Percentiles rank a stretch among this genome's conserved stretches.
Conservation (phyloP, 2,113 vertebrate species). For the Eudorcas thomsonii region DNA sequence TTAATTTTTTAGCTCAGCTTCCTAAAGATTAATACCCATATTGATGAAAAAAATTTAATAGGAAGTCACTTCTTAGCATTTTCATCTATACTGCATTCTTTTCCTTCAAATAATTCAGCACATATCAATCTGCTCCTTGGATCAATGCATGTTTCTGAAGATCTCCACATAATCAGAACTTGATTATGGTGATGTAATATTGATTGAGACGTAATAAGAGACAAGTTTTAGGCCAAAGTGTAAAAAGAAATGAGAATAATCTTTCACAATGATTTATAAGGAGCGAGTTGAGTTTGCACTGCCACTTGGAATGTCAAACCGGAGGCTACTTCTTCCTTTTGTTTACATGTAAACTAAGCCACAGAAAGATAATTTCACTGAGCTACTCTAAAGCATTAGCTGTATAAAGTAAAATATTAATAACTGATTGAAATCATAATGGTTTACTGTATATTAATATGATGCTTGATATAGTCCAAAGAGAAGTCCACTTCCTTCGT, state of each 20-base stretch:
- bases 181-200: not conserved
- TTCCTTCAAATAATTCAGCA: not conserved
- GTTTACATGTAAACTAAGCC: constrained; percentile 34
- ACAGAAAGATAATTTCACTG: constrained; percentile 9
- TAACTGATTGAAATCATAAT: not conserved
- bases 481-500: not conserved
- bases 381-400: not conserved
- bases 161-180: not conserved
- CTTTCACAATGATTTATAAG: not conserved
- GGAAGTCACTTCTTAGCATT: not conserved
- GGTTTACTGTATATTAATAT: not conserved
- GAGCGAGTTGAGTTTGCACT: not conserved
- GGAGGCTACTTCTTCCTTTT: constrained; percentile 9
- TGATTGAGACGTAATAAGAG: not conserved
- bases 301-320: not conserved
- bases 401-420: not conserved
- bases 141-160: not conserved
- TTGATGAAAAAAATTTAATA: not conserved
- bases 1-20: not conserved
- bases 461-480: not conserved
- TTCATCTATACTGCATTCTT: not conserved
- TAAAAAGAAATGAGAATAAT: not conserved
- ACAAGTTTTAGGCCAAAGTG: not conserved
- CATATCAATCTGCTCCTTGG: not conserved
- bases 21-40: constrained; percentile 9